Evolutionary conservation across 1,140 invertebrate genomes (phyloP), one percentile per base, ranked within the genome.

Genomic region (Drosophila miranda): DNA sequence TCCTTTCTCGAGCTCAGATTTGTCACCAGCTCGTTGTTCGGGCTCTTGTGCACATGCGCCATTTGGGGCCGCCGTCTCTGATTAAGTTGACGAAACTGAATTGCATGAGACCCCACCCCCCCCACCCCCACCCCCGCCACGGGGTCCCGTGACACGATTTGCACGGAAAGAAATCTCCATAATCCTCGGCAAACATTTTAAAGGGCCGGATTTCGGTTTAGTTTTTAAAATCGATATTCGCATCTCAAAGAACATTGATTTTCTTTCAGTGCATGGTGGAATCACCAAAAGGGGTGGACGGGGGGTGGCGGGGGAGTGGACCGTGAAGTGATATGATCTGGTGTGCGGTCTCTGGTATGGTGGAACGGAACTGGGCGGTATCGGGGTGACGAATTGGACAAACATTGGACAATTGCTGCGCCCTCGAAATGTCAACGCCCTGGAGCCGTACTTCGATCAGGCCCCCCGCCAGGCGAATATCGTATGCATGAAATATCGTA

Each of bases 351-450:
- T 30, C 16, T 45, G 54, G 30, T 8, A 30, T 30, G 30, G 8
- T 63, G 58, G 23, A 26, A 5, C 4, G 50, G 71, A 53, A 49
- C 72, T 50, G 49, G 30, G 38, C 49, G 61, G 56, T 56, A 75
- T 38, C 0, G 34, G 73, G 55, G 72, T 75, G 73, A 75, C 61
- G 71, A 75, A 75, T 75, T 78, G 67, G 61, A 80, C 67, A 76
- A 72, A 72, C 78, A 76, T 58, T 81, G 62, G 74, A 77, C 77
- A 78, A 64, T 59, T 64, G 71, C 72, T 77, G 75, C 76, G 81
- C 81, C 81, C 81, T 86, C 81, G 74, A 81, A 86, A 86, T 87
- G 81, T 86, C 81, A 86, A 86, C 82, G 81, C 81, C 81, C 82
- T 86, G 56, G 71, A 54, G 61, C 50, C 45, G 50, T 63, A 48